A percentile compares a stretch with the other conserved stretches of the same genome.
These are phyloP conservation scores for Actinia tenebrosa DNA, from an alignment of 64 coral and sea anemone species.

Conservation along the genomic window DNA sequence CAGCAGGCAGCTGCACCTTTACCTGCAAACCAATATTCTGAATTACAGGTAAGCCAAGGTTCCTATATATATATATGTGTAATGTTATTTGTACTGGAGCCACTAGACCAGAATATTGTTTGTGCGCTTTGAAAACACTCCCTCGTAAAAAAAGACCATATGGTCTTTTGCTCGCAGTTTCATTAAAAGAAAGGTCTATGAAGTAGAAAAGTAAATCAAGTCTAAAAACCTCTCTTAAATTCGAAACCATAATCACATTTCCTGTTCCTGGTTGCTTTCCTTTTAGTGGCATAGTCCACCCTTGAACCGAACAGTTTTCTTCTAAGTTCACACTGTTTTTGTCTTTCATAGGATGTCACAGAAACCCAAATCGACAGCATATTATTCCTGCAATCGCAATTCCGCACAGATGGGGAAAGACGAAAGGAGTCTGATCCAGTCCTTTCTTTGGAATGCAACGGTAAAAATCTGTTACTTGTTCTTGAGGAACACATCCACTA, in stretches of 20 bases:
- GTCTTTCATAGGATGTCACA: not conserved
- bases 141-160: too few species aligned
- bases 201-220: too few species aligned
- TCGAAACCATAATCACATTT: too few species aligned
- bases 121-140: too few species aligned
- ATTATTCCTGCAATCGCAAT: not conserved
- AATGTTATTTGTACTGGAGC: too few species aligned
- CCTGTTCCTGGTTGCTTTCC: too few species aligned
- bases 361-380: constrained; percentile 6
- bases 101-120: too few species aligned
- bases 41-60: not conserved
- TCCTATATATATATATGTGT: too few species aligned
- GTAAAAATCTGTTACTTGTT: constrained; percentile 77
- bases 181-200: too few species aligned
- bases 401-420: not conserved
- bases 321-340: not conserved
- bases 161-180: too few species aligned
- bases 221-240: too few species aligned
- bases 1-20: not conserved
- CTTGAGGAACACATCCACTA: constrained; percentile 84
- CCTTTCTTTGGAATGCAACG: constrained; percentile 74
- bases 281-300: not conserved
- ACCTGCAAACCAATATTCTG: not conserved
- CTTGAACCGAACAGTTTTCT: not conserved
- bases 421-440: not conserved